Conservation (phyloP, 64 coral and sea anemone species). For the Pachyseris speciosa region DNA sequence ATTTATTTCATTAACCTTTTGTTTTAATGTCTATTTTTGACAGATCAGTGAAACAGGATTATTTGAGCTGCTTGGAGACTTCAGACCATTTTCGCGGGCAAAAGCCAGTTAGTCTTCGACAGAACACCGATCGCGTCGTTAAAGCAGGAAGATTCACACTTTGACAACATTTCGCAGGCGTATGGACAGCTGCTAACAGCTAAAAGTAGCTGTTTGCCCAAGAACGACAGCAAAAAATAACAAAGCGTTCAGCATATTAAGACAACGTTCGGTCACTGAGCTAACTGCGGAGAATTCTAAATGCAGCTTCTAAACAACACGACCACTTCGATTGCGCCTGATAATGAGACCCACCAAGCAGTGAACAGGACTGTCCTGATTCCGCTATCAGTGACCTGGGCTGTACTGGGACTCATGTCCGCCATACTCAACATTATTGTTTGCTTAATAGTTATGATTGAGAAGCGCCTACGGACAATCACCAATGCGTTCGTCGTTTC, state of each 20-base stretch:
- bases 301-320: conserved; percentile 14
- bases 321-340: not conserved
- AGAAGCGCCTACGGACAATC: conserved; percentile 64
- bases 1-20: conserved; percentile 12
- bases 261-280: not conserved
- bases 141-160: not conserved
- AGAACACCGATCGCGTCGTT: not conserved
- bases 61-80: not conserved
- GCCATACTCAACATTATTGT: conserved; percentile 54
- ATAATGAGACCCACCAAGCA: not conserved
- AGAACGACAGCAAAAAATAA: not conserved
- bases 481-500: conserved; percentile 81
- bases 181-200: not conserved
- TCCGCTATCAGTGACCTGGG: conserved; percentile 53
- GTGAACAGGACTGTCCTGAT: conserved; percentile 2
- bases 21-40: conserved; percentile 7
- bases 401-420: conserved; percentile 41
- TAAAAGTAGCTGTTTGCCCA: not conserved
- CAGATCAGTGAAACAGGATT: conserved; percentile 8
- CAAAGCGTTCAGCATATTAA: not conserved
- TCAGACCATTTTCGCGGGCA: not conserved
- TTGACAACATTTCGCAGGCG: not conserved
- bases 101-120: not conserved
- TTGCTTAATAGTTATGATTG: conserved; percentile 52
- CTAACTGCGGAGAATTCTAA: not conserved